Evolutionary conservation across 2,113 vertebrate genomes (phyloP).

Genomic region (Hypocryptadius cinnamomeus): DNA sequence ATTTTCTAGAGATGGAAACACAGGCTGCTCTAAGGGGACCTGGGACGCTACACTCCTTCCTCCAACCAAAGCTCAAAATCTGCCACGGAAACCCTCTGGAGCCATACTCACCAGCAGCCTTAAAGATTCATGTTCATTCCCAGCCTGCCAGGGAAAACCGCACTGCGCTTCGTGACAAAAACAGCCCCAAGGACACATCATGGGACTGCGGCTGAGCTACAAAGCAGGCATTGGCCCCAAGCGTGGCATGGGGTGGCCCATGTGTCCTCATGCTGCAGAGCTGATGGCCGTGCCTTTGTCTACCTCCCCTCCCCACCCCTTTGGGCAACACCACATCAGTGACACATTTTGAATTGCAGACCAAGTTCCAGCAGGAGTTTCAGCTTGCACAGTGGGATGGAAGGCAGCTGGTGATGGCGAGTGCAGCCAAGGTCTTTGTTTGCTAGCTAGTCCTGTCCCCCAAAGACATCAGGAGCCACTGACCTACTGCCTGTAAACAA

Average conservation of each 20-base stretch:
- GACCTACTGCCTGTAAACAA: conserved; percentile 54
- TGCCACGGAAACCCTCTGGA: not conserved
- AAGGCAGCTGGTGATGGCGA: conserved; percentile 5
- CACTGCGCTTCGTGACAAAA: not conserved
- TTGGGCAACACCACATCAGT: conserved; percentile 51
- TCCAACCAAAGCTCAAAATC: not conserved
- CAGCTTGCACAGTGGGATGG: conserved; percentile 1
- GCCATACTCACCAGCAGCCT: not conserved
- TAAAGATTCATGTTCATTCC: not conserved
- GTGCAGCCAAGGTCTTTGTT: conserved; percentile 48
- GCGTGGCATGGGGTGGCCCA: not conserved
- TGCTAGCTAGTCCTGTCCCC: conserved; percentile 14
- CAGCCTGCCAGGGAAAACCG: not conserved
- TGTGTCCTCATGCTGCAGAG: not conserved
- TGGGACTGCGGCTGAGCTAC: not conserved
- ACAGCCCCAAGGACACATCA: not conserved
- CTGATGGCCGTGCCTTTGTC: not conserved
- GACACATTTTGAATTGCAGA: conserved; percentile 31
- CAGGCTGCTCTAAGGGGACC: not conserved
- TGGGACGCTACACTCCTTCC: not conserved
- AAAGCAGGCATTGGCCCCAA: not conserved
- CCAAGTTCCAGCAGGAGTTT: conserved; percentile 39
- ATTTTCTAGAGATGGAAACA: not conserved
- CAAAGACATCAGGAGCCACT: conserved; percentile 28
- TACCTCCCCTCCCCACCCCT: not conserved